Base-by-base conservation (phyloP, 2,113 vertebrate species). In the Phalacrocorax carbo region DNA sequence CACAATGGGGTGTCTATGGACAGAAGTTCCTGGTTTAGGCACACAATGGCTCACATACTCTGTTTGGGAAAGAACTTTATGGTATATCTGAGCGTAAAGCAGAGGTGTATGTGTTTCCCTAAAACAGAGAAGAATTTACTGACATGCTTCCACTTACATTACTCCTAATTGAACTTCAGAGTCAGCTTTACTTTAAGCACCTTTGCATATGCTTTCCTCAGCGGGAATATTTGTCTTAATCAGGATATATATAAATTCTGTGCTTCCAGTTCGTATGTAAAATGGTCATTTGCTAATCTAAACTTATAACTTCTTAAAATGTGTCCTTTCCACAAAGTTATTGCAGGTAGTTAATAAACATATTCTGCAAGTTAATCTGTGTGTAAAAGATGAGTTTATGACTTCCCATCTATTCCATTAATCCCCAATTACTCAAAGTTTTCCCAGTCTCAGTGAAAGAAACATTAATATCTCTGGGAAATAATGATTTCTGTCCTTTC, bases 401-500 rank as follows among this genome's bases (percentile, higher is more conserved):
- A 72, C 65, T 91, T 94, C 42, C n/a, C 27, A 77, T 80, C 75
- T 93, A 80, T 70, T 88, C 49, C 68, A 80, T 73, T 96, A 95
- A 95, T 97, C 61, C 70, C 10, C 54, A 93, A 30, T 94, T 94
- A 86, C 51, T 94, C 85, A 94, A 80, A 84, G 66, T 86, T 93
- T 94, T 96, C 52, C 52, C 86, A 88, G 5, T 72, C 32, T 86
- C 42, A 66, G 62, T 13, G 23, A 91, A 13, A 87, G 77, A 77
- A 97, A 95, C 51, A 94, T 96, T 76, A 91, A 38, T 82, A 32
- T 79, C 90, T 76, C 61, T 76, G 73, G 38, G 80, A 97, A 95
- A 93, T 92, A 93, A 97, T 84, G 48, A 89, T 72, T 93, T 95
- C 82, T 85, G 36, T 93, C 70, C 73, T 96, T 96, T 95, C 71